phyloP scores from a whole-genome alignment of 2,888 invertebrate genomes.

The Ommatoiulus sabulosus region DNA sequence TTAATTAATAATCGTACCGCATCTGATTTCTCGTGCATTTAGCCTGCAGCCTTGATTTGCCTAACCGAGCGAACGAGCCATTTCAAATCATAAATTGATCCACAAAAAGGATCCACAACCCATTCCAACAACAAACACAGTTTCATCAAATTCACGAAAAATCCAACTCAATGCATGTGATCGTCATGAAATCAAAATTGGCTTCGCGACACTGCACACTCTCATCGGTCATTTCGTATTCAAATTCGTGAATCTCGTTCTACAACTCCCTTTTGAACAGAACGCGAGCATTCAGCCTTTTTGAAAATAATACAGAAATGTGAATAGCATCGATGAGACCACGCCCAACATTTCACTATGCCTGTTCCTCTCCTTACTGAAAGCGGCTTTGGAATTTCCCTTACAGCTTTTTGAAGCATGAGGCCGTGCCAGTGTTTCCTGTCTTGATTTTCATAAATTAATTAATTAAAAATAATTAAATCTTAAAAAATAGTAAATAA shows the following conservation, averaged over 20 bases:
- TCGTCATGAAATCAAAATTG: not conserved
- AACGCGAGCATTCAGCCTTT: not conserved
- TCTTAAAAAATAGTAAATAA: too few relatives aligned
- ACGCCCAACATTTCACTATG: not conserved
- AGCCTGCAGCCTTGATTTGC: not conserved
- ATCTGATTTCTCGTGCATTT: constrained; percentile 19
- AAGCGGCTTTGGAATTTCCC: too few relatives aligned
- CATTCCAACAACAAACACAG: constrained; percentile 2
- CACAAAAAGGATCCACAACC: constrained; percentile 54
- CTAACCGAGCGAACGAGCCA: not conserved
- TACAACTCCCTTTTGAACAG: not conserved
- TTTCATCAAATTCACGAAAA: not conserved
- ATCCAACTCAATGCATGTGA: not conserved
- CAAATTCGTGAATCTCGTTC: not conserved
- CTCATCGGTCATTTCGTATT: not conserved
- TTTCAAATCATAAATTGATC: constrained; percentile 50
- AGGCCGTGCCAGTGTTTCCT: too few relatives aligned
- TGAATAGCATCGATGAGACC: not conserved
- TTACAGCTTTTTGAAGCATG: too few relatives aligned
- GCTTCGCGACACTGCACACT: not conserved
- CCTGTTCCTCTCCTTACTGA: too few relatives aligned
- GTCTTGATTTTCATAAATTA: too few relatives aligned
- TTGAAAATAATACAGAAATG: not conserved
- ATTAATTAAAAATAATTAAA: too few relatives aligned
- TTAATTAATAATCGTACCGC: constrained; percentile 12